Percentiles rank a stretch among this genome's conserved stretches.
phyloP scores from a whole-genome alignment of 2,888 invertebrate genomes.

The Alentia gelatinosa region DNA sequence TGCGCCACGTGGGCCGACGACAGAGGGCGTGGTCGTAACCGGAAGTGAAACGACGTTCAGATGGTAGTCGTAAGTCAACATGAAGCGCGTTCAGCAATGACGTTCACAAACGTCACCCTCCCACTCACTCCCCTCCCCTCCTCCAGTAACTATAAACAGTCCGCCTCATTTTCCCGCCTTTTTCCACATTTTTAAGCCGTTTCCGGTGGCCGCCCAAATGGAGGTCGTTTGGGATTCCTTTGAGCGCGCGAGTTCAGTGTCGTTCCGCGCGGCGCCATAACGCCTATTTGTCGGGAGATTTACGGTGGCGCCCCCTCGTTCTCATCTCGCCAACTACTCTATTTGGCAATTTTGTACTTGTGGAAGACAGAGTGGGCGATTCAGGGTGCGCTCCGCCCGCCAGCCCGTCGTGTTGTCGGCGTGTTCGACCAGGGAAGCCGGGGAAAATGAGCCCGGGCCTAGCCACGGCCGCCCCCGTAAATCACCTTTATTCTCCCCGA shows the following conservation, averaged over 20 bases:
- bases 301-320: not conserved
- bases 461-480: too few species aligned
- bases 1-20: not conserved
- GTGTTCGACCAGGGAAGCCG: not conserved
- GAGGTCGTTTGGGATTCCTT: not conserved
- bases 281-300: not conserved
- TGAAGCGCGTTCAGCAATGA: not conserved
- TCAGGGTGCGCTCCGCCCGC: not conserved
- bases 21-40: not conserved
- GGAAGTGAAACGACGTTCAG: not conserved
- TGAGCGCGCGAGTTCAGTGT: not conserved
- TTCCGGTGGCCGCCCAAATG: not conserved
- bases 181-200: not conserved
- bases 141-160: not conserved
- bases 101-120: not conserved
- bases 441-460: not conserved
- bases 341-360: not conserved
- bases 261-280: not conserved
- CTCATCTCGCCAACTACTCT: not conserved
- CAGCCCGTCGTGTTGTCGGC: not conserved
- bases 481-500: too few species aligned
- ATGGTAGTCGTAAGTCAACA: constrained; percentile 3
- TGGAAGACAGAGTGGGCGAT: not conserved
- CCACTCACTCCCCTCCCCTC: not conserved
- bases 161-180: not conserved